Evolutionary conservation across 2,797 vertebrate species (phyloP), one percentile per base, ranked within the genome.

Genomic region (Orestias chungarensis): DNA sequence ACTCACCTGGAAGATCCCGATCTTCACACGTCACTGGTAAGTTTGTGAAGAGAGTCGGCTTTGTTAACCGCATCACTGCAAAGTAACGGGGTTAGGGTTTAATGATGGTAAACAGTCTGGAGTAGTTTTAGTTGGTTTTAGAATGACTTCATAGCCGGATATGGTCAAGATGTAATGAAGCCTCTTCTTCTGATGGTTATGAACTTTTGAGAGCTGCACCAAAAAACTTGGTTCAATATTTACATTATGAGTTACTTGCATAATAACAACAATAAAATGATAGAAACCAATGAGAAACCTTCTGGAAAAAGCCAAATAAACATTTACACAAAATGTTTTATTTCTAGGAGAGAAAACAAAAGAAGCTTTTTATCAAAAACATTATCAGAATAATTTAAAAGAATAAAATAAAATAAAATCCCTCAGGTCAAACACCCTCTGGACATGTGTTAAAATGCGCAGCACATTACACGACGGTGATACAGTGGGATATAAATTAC

Each of bases 11-110:
- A 49, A 99, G 95, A 89, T 99, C 97, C 91, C 96, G 92, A 61
- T 97, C 97, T 91, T 99, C 97, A 93, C 98, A 99, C 0, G 97
- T 98, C 87, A 99, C 97, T 0, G 97, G 97, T 91, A 99, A 91
- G 92, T 99, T 99, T 75, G 97, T 99, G 93, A 99, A 99, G 71
- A 99, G 96, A 1, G 98, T 99, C 25, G 98, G 98, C 84, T 99
- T 99, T 11, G 98, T 99, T 82, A 99, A 90, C 65, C 97, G 95
- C 97, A 99, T 99, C 89, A 99, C 98, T 99, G 89, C 17, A 18
- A 88, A 83, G 27, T 1, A 70, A 78, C 76, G 20, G 0, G 40
- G 46, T 8, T 43, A 0, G 14, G 1, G 27, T 88, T n/a, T 73
- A 85, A 12, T 23, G 44, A 69, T 1, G 6, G 5, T 10, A 64